Conservation (phyloP, 2,888 invertebrate species). For the Hyalella azteca region DNA sequence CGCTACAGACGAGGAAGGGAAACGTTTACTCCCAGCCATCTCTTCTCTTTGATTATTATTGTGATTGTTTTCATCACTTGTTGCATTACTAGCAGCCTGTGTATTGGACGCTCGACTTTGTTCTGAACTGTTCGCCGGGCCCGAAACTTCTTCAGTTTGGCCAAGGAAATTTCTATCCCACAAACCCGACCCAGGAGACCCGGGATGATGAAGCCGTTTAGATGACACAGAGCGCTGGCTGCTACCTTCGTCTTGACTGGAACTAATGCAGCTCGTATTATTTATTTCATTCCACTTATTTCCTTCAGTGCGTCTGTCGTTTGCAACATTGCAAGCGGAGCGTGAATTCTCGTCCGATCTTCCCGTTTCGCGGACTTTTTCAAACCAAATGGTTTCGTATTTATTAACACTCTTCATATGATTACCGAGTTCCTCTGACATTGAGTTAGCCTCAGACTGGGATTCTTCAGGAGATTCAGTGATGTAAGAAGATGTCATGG, state of each 20-base stretch:
- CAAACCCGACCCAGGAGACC: no score
- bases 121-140: neutral
- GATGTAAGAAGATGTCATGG: neutral
- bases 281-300: no score
- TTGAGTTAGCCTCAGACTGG: neutral
- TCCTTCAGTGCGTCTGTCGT: neutral
- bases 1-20: no score
- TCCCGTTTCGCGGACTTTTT: slow-evolving; percentile 40
- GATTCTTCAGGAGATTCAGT: slow-evolving; percentile 5
- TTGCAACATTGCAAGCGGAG: neutral
- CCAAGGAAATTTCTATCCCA: no score
- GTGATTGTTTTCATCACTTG: no score
- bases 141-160: neutral
- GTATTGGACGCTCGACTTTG: neutral
- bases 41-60: no score
- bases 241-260: no score
- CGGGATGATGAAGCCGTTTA: no score
- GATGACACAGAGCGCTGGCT: neutral
- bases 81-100: no score
- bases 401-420: slow-evolving; percentile 45
- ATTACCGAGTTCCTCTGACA: neutral
- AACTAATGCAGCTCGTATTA: no score
- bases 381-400: slow-evolving; percentile 58
- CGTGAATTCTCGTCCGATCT: slow-evolving; percentile 18
- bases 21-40: no score